Evolutionary conservation across 1,140 invertebrate species (phyloP), one percentile per base, ranked within the genome.

Genomic region (Danaus plexippus): DNA sequence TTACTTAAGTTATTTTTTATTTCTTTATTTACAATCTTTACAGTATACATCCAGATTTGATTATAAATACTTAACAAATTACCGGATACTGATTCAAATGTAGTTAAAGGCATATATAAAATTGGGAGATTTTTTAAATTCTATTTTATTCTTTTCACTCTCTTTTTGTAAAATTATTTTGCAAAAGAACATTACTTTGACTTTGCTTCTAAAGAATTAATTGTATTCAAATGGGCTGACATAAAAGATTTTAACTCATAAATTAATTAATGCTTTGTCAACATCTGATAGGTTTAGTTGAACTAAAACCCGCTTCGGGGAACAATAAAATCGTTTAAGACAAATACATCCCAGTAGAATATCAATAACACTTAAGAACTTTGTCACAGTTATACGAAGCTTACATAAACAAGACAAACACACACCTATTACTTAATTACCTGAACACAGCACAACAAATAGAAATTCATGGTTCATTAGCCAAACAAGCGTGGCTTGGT

Each of bases 391-490:
- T 55, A 11, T 43, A 1, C 15, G 22, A 32, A 32, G 22, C 22
- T 59, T 32, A 51, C 58, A 49, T 60, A 63, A 65, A 62, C 64
- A 69, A 60, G 64, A 71, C 68, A 61, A 61, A 75, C 58, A 61
- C 22, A 32, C 49, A 72, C 57, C 68, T 76, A 75, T 77, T 75
- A 82, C 61, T 81, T 78, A 81, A 83, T 81, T 81, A 84, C 80
- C 80, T 84, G 74, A 66, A 69, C 66, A 68, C 62, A 57, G 63
- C 56, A 77, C 72, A 77, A 78, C 76, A 76, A 80, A 83, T 80
- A 80, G 73, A 78, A 80, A 83, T 81, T 74, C 77, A 83, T 78
- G 76, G 77, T 83, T 83, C 80, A 83, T 83, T 80, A 79, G 65
- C 75, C 68, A 72, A 70, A 68, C 68, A 68, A 61, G 66, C 69